A percentile compares a stretch with the other conserved stretches of the same genome.
These are phyloP conservation scores for Pseudocheirus occidentalis DNA, from an alignment of 2,797 vertebrate genomes.

Conservation along the genomic window DNA sequence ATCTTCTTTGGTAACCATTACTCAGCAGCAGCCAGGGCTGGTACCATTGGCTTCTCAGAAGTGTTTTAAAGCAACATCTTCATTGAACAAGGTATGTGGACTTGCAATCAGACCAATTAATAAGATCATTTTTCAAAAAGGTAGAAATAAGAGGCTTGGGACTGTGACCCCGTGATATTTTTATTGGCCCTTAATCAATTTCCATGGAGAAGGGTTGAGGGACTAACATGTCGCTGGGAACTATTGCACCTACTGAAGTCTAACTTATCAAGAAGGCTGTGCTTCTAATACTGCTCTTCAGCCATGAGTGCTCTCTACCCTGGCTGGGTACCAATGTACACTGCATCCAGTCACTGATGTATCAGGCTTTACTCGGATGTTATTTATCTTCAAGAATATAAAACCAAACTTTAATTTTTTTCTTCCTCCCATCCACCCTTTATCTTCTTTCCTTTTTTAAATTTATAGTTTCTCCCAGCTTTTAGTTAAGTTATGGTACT, in stretches of 20 bases:
- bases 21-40: neutral
- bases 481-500: neutral
- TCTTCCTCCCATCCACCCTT: neutral
- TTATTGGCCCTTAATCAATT: neutral
- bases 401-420: neutral
- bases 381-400: neutral
- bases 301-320: neutral
- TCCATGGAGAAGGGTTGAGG: neutral
- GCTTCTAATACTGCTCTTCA: neutral
- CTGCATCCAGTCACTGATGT: neutral
- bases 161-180: neutral
- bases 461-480: neutral
- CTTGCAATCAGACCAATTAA: neutral
- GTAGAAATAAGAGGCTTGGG: neutral
- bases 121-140: neutral
- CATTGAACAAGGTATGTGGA: neutral
- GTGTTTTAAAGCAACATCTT: neutral
- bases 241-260: neutral
- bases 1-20: neutral
- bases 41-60: neutral
- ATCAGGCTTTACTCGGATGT: neutral
- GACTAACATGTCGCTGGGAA: neutral
- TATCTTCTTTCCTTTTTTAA: neutral
- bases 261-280: neutral
- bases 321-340: neutral